phyloP scores from a whole-genome alignment of 1,140 invertebrate species.

The Chlorops oryzae region DNA sequence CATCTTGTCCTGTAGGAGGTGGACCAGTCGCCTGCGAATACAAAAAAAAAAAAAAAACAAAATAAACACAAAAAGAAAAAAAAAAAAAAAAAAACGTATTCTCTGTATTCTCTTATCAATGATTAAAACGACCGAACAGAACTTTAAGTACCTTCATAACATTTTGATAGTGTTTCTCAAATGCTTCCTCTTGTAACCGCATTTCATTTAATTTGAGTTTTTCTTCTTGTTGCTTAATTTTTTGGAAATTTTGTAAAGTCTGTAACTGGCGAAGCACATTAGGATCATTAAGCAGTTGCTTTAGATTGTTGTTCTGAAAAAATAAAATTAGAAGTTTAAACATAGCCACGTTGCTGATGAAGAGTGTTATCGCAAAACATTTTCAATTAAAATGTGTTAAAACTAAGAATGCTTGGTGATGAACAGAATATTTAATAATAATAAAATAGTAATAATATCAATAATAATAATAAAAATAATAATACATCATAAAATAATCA shows the following conservation, averaged over 20 bases:
- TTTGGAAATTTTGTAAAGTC: slow-evolving; percentile 51
- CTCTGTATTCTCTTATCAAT: not conserved
- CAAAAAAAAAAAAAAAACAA: slow-evolving; percentile 11
- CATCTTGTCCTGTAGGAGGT: slow-evolving; percentile 26
- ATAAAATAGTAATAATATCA: too few species aligned
- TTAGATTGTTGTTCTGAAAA: slow-evolving; percentile 41
- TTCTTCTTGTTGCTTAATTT: slow-evolving; percentile 61
- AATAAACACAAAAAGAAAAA: slow-evolving; percentile 4
- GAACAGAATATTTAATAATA: too few species aligned
- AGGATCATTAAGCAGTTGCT: slow-evolving; percentile 56
- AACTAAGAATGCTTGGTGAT: too few species aligned
- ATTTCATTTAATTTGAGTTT: slow-evolving; percentile 63
- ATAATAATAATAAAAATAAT: too few species aligned
- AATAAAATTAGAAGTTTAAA: slow-evolving; percentile 4
- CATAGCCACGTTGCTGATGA: too few species aligned
- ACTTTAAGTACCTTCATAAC: slow-evolving; percentile 31
- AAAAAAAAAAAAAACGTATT: slow-evolving; percentile 8
- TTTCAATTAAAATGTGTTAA: too few species aligned
- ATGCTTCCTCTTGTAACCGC: slow-evolving; percentile 71
- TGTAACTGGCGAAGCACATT: slow-evolving; percentile 63
- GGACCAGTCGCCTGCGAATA: slow-evolving; percentile 21
- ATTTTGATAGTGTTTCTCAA: slow-evolving; percentile 67
- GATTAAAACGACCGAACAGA: not conserved
- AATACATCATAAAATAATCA: too few species aligned
- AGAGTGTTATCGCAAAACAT: too few species aligned